Evolutionary conservation across 2,797 vertebrate genomes (phyloP).

Genomic region (Sebastes minor): DNA sequence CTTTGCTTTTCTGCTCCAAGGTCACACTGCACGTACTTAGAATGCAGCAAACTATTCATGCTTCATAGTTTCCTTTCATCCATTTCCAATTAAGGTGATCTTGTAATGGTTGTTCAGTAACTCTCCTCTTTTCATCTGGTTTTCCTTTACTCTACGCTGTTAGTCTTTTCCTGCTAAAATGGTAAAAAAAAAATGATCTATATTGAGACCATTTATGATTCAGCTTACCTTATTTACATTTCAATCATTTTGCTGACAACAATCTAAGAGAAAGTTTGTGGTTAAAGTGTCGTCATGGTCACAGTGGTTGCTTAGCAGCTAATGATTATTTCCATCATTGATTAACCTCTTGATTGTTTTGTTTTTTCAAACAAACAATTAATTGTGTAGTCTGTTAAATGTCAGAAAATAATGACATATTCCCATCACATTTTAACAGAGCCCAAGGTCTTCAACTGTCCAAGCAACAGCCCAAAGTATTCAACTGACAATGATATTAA

Average conservation of each 20-base stretch:
- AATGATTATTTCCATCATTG: neutral
- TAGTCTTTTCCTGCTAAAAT: neutral
- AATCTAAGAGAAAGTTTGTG: neutral
- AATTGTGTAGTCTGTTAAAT: neutral
- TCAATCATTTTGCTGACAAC: neutral
- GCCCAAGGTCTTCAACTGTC: neutral
- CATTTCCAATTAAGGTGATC: constrained; percentile 13
- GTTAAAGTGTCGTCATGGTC: neutral
- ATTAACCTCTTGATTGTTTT: neutral
- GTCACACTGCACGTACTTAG: neutral
- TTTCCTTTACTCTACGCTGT: neutral
- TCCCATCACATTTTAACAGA: neutral
- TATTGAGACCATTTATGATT: neutral
- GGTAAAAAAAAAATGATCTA: neutral
- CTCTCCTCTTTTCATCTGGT: neutral
- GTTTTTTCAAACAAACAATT: neutral
- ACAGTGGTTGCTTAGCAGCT: neutral
- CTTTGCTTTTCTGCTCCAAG: neutral
- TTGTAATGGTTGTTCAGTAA: neutral
- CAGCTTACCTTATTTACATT: constrained; percentile 11
- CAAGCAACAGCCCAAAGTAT: neutral
- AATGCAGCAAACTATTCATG: neutral
- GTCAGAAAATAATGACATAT: neutral
- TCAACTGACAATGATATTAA: neutral
- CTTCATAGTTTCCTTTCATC: constrained; percentile 6